Base-by-base conservation (phyloP, 1,140 invertebrate genomes). In the Octopus sinensis region DNA sequence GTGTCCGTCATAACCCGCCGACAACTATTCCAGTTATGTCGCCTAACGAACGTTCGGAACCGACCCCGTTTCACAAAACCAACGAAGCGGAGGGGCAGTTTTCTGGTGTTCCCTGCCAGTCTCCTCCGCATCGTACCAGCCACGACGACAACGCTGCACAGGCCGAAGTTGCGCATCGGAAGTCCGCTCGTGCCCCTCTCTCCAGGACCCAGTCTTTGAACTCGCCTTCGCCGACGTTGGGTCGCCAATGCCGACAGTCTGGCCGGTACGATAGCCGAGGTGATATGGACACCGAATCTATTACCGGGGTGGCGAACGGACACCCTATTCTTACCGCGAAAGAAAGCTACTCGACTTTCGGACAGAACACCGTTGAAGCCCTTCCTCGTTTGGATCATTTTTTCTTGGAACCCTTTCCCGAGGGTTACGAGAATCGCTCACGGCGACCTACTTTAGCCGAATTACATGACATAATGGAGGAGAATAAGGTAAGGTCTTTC, bases 341-440 rank as follows among this genome's bases (percentile, higher is more conserved):
- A 77, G 76, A 77, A 77, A 77, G 76, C 43, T 53, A 51, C 13
- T 53, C 76, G 5, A 96, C 95, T 88, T 95, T 88, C 88, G 95
- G 96, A 80, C 76, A 77, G 6, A 95, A 98, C 89, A 98, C 96
- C 0, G 92, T 96, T 9, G 97, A 98, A 92, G 96, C 96, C 4
- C 88, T 98, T 75, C 96, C 96, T 10, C 92, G 96, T 77, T 90
- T 97, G 86, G 96, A 98, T 89, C 97, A 98, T 92, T 95, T 97
- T 83, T 93, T 97, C 92, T 56, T 88, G 30, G 89, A 96, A 95
- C 86, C 92, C 95, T 53, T 77, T 43, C 52, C 52, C 51, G 76
- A 77, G 6, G 68, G 68, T 71, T 71, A 71, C 30, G 5, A 30
- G 5, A 77, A 77, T 13, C 76, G 23, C 12, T 77, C 76, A n/a